Base-by-base conservation (phyloP, 1,140 invertebrate species). In the Xylocopa sonorina region DNA sequence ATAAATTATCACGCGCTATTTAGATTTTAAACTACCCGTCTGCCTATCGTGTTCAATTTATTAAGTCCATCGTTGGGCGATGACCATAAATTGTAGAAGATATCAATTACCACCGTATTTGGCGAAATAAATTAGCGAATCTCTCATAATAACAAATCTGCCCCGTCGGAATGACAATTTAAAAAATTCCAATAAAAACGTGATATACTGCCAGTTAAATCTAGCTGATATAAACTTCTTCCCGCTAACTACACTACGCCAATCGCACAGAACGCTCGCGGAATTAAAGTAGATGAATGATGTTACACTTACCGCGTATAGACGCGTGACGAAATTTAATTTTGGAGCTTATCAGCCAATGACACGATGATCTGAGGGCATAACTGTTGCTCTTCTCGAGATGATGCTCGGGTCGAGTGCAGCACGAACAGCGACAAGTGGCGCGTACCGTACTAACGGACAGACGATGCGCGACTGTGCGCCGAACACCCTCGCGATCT, bases 391-490 rank as follows among this genome's bases (percentile, higher is more conserved):
- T 84, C 68, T 51, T 60, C 34, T 50, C 58, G 55, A 27, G 53
- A 64, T 75, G 43, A 69, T 78, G n/a, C 38, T 55, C 53, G 46
- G 50, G 55, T 41, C 50, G 53, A 76, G 43, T 32, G 29, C 63
- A 68, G 63, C 73, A 68, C 79, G 48, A 68, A 67, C 63, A 41
- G 27, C 24, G 69, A 71, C 64, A 51, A 68, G 50, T 55, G 43
- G 53, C 69, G 71, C 82, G 82, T 77, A 73, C 75, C 86, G 86
- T 77, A 57, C 66, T 46, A 69, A 57, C 63, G 62, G 80, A 57
- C 77, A 88, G 83, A 78, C 75, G 64, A 66, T 84, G 84, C 84
- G 80, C 87, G 82, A 89, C 88, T 89, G 87, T 88, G 86, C 81
- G 27, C 53, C 50, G 34, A 62, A 78, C 85, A 73, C 84, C 76